Conservation (phyloP, 2,888 invertebrate genomes). For the Sussaba pulchella region DNA sequence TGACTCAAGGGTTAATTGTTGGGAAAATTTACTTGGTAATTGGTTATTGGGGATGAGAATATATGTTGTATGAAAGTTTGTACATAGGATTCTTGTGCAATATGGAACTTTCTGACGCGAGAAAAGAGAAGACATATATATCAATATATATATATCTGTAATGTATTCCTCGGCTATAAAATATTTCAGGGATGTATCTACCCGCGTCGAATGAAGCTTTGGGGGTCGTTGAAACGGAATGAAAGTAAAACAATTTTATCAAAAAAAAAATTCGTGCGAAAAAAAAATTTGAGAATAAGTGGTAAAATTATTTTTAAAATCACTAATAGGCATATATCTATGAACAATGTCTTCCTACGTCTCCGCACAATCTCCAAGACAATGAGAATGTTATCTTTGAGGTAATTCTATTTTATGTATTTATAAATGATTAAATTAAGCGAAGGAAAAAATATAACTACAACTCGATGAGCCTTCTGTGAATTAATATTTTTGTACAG, state of each 20-base stretch:
- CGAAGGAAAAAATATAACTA: constrained; percentile 9
- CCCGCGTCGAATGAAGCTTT: constrained; percentile 34
- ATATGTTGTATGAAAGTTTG: constrained; percentile 78
- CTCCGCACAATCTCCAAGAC: constrained; percentile 37
- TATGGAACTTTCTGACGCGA: constrained; percentile 66
- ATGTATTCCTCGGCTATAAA: constrained; percentile 26
- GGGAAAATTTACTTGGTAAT: constrained; percentile 42
- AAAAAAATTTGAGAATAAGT: background rate
- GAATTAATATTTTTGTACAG: constrained; percentile 76
- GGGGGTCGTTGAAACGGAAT: background rate
- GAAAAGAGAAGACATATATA: constrained; percentile 41
- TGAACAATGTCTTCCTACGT: constrained; percentile 34
- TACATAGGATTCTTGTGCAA: constrained; percentile 77
- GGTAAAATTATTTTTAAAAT: no score
- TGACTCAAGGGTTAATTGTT: background rate
- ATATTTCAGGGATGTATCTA: constrained; percentile 23
- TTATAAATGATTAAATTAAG: constrained; percentile 53
- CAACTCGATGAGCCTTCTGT: constrained; percentile 51
- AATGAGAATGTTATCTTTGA: constrained; percentile 55
- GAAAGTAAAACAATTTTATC: no score
- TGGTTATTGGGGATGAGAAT: constrained; percentile 55
- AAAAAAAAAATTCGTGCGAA: no score
- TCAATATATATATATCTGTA: constrained; percentile 15
- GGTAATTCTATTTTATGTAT: constrained; percentile 59
- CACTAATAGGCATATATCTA: no score